Conservation (phyloP, 2,888 invertebrate species). For the Hypena proboscidalis region DNA sequence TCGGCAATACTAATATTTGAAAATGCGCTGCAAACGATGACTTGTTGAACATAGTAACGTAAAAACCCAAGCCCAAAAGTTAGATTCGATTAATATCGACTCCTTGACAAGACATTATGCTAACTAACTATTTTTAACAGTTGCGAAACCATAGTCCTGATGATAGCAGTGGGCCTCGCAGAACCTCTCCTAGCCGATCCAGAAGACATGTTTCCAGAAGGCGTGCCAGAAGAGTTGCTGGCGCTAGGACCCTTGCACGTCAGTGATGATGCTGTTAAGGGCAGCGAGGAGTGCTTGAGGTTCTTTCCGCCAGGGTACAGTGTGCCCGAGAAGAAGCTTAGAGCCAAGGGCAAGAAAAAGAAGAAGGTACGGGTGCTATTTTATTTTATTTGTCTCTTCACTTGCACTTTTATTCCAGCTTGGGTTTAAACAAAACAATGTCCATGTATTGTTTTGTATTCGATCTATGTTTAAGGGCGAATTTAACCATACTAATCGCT, state of each 20-base stretch:
- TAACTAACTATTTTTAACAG: slow-evolving; percentile 64
- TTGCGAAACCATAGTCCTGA: slow-evolving; percentile 88
- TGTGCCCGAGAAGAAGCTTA: slow-evolving; percentile 75
- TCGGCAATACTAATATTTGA: too few species aligned
- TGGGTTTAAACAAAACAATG: too few species aligned
- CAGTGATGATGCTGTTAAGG: slow-evolving; percentile 87
- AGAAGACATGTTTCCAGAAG: slow-evolving; percentile 85
- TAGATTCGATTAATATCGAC: too few species aligned
- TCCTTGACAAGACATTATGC: too few species aligned
- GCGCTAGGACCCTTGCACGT: slow-evolving; percentile 88
- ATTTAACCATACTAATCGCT: too few species aligned
- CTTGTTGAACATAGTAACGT: too few species aligned
- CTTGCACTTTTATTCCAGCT: too few species aligned
- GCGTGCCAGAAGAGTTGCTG: slow-evolving; percentile 87
- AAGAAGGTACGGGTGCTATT: slow-evolving; percentile 67
- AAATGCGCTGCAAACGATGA: too few species aligned
- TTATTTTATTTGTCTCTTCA: not conserved
- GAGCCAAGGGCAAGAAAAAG: slow-evolving; percentile 80
- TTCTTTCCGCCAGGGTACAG: slow-evolving; percentile 90
- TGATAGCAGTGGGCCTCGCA: slow-evolving; percentile 87
- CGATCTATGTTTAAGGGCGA: too few species aligned
- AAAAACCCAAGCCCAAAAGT: too few species aligned
- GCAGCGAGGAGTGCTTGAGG: slow-evolving; percentile 86
- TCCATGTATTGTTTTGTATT: too few species aligned
- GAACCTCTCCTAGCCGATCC: slow-evolving; percentile 87